phyloP scores from a whole-genome alignment of 2,888 invertebrate species.

The Fragum sueziense region DNA sequence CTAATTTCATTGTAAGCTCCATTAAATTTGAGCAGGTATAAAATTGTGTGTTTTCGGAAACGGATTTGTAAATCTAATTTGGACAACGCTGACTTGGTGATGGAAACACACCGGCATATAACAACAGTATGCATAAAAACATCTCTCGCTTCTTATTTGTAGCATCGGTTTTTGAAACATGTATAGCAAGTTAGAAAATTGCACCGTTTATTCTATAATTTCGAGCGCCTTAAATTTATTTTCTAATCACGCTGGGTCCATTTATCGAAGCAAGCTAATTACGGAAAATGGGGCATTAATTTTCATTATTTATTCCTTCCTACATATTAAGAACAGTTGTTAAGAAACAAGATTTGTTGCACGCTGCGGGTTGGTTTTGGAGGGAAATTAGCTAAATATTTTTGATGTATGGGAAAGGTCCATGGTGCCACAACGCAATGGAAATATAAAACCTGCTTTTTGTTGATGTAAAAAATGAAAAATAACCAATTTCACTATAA shows the following conservation, averaged over 20 bases:
- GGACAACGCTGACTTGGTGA: too few relatives aligned
- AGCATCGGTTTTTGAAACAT: neutral
- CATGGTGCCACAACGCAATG: neutral
- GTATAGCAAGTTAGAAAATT: neutral
- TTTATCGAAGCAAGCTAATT: neutral
- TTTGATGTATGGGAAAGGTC: neutral
- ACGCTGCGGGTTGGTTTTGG: slow-evolving; percentile 34
- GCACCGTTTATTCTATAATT: neutral
- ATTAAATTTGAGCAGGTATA: too few relatives aligned
- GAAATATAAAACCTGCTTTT: too few relatives aligned
- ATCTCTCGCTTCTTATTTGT: too few relatives aligned
- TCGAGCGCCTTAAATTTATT: neutral
- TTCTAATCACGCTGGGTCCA: neutral
- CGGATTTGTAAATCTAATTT: too few relatives aligned
- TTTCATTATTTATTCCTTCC: slow-evolving; percentile 41
- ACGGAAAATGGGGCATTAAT: slow-evolving; percentile 32
- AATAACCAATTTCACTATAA: too few relatives aligned
- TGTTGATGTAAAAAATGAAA: too few relatives aligned
- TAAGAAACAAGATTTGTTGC: slow-evolving; percentile 46
- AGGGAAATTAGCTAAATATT: slow-evolving; percentile 8
- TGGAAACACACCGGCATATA: too few relatives aligned
- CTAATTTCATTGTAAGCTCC: too few relatives aligned
- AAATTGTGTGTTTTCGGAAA: too few relatives aligned
- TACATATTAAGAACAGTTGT: slow-evolving; percentile 20
- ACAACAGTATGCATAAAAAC: too few relatives aligned